Evolutionary conservation across 2,888 invertebrate species (phyloP).

Genomic region (Silvanus unidentatus): DNA sequence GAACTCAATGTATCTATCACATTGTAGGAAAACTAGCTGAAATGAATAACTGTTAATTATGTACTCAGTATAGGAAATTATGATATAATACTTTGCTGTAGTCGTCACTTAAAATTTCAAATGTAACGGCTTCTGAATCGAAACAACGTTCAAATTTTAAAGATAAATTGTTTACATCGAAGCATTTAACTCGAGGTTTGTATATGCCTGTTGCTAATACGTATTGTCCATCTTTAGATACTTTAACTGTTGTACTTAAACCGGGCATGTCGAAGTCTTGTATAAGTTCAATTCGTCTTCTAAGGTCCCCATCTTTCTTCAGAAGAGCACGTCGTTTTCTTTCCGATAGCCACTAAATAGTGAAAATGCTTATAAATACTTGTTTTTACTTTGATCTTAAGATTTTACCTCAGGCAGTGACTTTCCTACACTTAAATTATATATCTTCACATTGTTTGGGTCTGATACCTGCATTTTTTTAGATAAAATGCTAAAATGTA

Average conservation of each 20-base stretch:
- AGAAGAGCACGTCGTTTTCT: constrained; percentile 72
- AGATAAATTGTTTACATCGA: constrained; percentile 91
- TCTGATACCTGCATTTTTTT: constrained; percentile 80
- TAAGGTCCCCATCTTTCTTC: constrained; percentile 84
- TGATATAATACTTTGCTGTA: constrained; percentile 74
- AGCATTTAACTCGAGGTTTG: constrained; percentile 94
- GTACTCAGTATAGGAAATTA: constrained; percentile 4
- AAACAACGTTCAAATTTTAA: constrained; percentile 97
- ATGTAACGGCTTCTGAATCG: constrained; percentile 93
- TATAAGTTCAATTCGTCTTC: constrained; percentile 88
- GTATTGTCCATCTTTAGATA: constrained; percentile 88
- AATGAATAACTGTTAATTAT: constrained; percentile 24
- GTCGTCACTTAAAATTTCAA: constrained; percentile 89
- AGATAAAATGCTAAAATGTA: not conserved
- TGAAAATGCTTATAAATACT: constrained; percentile 29
- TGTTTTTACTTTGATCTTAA: too few species aligned
- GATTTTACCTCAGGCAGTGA: constrained; percentile 93
- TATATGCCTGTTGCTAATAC: constrained; percentile 91
- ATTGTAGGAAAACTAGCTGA: constrained; percentile 83
- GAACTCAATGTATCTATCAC: constrained; percentile 89
- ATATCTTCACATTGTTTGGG: constrained; percentile 95
- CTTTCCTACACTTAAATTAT: constrained; percentile 95
- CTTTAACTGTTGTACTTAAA: constrained; percentile 75
- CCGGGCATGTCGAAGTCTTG: constrained; percentile 99
- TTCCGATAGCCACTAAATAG: constrained; percentile 87